Conservation (phyloP, 2,888 invertebrate species). For the Hedya salicella region DNA sequence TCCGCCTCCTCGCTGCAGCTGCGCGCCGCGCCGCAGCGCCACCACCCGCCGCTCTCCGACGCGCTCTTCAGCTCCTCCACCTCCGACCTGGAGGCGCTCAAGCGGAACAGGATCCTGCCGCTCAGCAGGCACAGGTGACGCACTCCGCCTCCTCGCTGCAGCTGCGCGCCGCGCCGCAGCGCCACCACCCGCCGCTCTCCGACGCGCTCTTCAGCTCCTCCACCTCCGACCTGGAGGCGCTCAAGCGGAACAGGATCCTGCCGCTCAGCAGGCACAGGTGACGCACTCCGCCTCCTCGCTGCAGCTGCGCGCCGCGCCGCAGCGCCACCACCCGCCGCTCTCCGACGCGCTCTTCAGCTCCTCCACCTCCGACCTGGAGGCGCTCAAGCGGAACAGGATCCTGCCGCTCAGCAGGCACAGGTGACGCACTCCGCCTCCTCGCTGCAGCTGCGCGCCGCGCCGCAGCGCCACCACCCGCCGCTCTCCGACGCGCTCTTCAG, state of each 20-base stretch:
- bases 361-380: too few species aligned
- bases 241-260: conserved; percentile 55
- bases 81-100: too few species aligned
- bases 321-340: too few species aligned
- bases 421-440: too few species aligned
- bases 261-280: conserved; percentile 25
- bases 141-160: conserved; percentile 37
- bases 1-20: too few species aligned
- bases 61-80: too few species aligned
- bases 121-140: conserved; percentile 6
- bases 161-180: conserved; percentile 26
- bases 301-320: too few species aligned
- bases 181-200: conserved; percentile 11
- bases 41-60: background rate
- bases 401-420: conserved; percentile 8
- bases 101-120: background rate
- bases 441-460: too few species aligned
- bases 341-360: too few species aligned
- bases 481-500: too few species aligned
- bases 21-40: too few species aligned
- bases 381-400: background rate
- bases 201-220: conserved; percentile 64
- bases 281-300: too few species aligned
- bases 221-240: conserved; percentile 71
- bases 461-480: background rate